Conservation (phyloP, 2,113 vertebrate species). For the Alligator mississippiensis region DNA sequence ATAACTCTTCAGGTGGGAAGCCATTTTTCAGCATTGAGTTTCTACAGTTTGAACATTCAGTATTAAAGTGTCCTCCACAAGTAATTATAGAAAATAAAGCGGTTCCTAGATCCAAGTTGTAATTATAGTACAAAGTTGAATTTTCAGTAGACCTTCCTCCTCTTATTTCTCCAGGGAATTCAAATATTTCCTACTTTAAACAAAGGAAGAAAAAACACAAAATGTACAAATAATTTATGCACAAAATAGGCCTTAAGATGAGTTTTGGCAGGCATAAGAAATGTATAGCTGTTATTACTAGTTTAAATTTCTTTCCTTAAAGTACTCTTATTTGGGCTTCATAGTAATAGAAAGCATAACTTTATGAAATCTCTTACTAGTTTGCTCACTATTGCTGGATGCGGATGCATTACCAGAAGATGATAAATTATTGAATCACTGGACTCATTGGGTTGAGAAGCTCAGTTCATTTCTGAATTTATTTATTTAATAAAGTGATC, state of each 20-base stretch:
- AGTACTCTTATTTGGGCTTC: neutral
- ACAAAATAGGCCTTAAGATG: neutral
- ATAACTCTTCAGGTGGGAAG: neutral
- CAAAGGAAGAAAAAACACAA: neutral
- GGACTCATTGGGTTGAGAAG: neutral
- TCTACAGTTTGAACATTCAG: neutral
- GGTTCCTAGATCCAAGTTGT: neutral
- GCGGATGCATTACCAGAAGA: neutral
- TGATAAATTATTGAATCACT: fast-evolving
- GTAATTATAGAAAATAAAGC: neutral
- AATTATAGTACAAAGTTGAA: neutral
- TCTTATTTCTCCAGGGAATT: neutral
- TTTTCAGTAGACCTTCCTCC: neutral
- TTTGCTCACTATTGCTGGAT: neutral
- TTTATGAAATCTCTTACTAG: neutral
- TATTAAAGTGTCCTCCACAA: neutral
- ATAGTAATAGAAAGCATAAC: neutral
- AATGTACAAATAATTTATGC: neutral
- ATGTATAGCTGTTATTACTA: neutral
- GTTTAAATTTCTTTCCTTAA: neutral
- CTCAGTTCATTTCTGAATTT: neutral
- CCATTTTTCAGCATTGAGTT: neutral
- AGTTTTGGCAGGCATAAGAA: neutral
- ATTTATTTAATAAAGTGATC: neutral
- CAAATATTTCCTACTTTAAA: neutral